phyloP scores from a whole-genome alignment of 2,113 vertebrate genomes.

The Carlito syrichta region DNA sequence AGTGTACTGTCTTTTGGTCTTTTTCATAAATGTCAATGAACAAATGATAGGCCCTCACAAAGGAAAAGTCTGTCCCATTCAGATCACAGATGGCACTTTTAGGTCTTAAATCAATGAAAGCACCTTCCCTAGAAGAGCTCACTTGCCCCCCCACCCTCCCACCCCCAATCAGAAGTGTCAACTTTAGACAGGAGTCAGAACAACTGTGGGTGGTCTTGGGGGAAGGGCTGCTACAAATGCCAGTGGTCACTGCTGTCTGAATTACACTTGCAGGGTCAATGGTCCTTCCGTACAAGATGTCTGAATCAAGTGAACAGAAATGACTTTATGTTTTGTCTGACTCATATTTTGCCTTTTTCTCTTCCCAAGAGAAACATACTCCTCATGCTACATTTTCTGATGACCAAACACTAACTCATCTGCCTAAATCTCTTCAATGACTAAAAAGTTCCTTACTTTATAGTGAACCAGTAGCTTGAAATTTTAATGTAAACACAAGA shows the following conservation, averaged over 20 bases:
- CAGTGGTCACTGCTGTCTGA: not conserved
- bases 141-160: not conserved
- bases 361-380: slow-evolving; percentile 57
- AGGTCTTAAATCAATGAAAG: not conserved
- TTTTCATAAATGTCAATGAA: not conserved
- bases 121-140: not conserved
- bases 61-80: not conserved
- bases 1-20: not conserved
- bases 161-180: not conserved
- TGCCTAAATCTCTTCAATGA: slow-evolving; percentile 30
- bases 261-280: not conserved
- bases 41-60: not conserved
- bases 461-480: slow-evolving; percentile 30
- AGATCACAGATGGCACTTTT: not conserved
- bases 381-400: slow-evolving; percentile 40
- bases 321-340: slow-evolving; percentile 46
- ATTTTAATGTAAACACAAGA: slow-evolving; percentile 44
- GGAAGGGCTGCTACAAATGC: not conserved
- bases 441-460: slow-evolving; percentile 46
- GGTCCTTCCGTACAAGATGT: not conserved
- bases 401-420: slow-evolving; percentile 71
- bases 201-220: not conserved
- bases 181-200: not conserved
- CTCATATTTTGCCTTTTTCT: slow-evolving; percentile 59
- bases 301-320: not conserved